Conservation (phyloP, 2,113 vertebrate species). For the Taxidea taxus region DNA sequence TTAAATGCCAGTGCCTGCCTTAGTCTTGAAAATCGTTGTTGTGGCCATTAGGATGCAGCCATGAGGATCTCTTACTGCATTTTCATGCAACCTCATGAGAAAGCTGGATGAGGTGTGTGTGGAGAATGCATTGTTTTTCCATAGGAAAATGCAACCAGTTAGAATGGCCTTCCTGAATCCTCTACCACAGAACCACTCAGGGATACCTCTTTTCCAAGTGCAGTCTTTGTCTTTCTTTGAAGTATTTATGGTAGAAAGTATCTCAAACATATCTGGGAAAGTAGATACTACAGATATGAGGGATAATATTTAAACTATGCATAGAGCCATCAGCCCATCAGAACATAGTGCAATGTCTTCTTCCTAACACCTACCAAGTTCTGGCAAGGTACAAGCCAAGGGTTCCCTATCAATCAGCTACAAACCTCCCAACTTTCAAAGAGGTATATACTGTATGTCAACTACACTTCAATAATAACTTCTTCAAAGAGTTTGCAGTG, state of each 20-base stretch:
- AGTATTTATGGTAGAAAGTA: no score
- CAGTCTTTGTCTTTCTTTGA: not conserved
- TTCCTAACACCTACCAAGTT: not conserved
- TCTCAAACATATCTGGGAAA: not conserved
- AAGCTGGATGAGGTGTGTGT: not conserved
- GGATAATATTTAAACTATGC: not conserved
- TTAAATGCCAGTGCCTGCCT: not conserved
- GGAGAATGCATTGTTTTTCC: not conserved
- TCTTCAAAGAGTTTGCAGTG: not conserved
- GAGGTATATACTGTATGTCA: not conserved
- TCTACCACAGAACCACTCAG: not conserved
- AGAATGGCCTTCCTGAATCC: not conserved
- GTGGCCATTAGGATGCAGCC: not conserved
- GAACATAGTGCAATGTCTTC: rapidly evolving
- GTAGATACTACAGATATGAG: no score
- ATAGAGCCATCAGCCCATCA: not conserved
- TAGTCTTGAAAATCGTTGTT: not conserved
- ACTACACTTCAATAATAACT: not conserved
- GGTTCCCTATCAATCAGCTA: not conserved
- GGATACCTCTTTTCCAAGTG: not conserved
- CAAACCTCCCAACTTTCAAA: not conserved
- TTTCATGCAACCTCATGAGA: not conserved
- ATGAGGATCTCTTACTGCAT: not conserved
- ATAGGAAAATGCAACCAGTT: not conserved
- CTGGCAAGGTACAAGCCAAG: not conserved